Evolutionary conservation across 2,113 vertebrate genomes (phyloP).

Genomic region (Telmatochromis sp.): DNA sequence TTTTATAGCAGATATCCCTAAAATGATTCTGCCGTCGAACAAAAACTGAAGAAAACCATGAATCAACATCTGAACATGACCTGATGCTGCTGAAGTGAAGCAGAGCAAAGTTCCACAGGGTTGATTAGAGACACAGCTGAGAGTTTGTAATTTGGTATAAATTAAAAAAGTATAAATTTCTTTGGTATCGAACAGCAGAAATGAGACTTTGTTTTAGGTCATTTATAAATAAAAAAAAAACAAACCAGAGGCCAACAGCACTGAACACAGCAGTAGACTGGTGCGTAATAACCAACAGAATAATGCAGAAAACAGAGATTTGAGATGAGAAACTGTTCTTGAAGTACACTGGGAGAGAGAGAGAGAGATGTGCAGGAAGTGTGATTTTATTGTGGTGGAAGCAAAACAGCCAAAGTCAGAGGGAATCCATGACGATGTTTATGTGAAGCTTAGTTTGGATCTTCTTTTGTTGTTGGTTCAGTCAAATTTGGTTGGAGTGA

Average conservation of each 20-base stretch:
- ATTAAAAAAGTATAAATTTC: neutral
- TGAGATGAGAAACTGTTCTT: neutral
- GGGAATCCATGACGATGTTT: neutral
- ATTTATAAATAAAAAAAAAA: neutral
- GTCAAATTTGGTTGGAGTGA: neutral
- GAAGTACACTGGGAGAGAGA: neutral
- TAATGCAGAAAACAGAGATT: neutral
- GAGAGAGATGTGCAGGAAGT: neutral
- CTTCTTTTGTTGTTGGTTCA: neutral
- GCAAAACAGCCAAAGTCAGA: neutral
- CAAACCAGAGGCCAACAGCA: neutral
- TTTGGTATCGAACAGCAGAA: neutral
- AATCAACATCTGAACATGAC: neutral
- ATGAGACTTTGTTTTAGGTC: neutral
- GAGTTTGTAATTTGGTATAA: neutral
- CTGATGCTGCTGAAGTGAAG: neutral
- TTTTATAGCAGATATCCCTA: neutral
- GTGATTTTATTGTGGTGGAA: neutral
- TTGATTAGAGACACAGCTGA: neutral
- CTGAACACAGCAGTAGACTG: neutral
- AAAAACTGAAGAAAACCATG: neutral
- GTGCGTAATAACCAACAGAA: fast-evolving
- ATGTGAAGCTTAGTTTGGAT: neutral
- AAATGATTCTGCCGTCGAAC: neutral
- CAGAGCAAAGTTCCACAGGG: neutral